These are phyloP conservation scores for Rhagium mordax DNA, from an alignment of 2,888 invertebrate genomes.

Conservation along the genomic window DNA sequence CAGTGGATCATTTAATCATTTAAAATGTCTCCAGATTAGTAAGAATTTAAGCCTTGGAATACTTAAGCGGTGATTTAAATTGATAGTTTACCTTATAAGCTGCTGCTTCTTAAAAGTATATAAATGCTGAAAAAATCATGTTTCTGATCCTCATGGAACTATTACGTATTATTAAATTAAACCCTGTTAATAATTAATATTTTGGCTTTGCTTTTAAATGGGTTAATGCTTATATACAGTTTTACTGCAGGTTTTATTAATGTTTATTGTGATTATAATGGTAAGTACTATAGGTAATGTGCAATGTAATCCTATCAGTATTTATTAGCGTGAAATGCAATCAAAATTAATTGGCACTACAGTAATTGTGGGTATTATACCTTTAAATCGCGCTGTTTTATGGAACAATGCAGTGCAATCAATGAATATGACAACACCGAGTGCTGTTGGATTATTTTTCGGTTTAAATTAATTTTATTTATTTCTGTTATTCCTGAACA, in stretches of 20 bases:
- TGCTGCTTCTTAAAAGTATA: too few species aligned
- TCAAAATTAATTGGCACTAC: background rate
- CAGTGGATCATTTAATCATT: too few species aligned
- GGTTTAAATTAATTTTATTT: too few species aligned
- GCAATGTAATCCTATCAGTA: background rate
- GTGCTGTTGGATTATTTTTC: background rate
- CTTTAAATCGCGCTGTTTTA: background rate
- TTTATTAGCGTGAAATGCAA: background rate
- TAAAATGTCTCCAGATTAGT: too few species aligned
- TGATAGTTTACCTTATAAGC: too few species aligned
- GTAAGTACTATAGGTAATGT: background rate
- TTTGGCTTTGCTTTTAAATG: background rate
- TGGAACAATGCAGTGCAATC: background rate
- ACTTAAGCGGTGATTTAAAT: too few species aligned
- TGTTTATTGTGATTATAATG: background rate
- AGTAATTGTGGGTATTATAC: background rate
- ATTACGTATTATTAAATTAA: too few species aligned
- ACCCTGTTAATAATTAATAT: too few species aligned
- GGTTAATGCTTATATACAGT: background rate
- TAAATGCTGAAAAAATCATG: too few species aligned
- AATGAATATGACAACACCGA: background rate
- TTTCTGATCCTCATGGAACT: too few species aligned
- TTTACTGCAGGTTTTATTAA: background rate
- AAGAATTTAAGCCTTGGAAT: too few species aligned
- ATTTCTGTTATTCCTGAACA: too few species aligned